Evolutionary conservation across 2,113 vertebrate species (phyloP), one percentile per base, ranked within the genome.

Genomic region (Chelonoidis abingdonii): DNA sequence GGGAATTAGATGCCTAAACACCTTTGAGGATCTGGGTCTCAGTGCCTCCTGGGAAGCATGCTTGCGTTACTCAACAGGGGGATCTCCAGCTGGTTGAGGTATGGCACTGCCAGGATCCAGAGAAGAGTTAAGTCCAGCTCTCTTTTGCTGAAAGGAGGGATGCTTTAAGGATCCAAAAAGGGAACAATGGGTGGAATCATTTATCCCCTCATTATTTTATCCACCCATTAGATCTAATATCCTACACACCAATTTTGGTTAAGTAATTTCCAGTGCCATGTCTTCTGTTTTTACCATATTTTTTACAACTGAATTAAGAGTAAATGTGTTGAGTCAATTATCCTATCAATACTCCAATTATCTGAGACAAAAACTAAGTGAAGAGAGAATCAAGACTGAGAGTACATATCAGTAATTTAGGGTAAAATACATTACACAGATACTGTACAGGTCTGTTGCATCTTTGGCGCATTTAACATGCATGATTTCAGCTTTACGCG

Each of bases 31-130:
- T 35, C 31, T 62, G 2, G 27, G 3, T 16, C 57, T 13, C 57
- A 54, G 49, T 72, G 13, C 8, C 44, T 87, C 13, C 24, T 56
- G 22, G 13, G 25, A 57, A 54, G 56, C 72, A 75, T 54, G 35
- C 4, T 35, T 53, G 31, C 53, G 21, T 85, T 8, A 29, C 29
- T 92, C 83, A 76, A 22, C 0, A 53, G 8, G 75, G 92, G 85
- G 83, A 9, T 47, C 1, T 5, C 29, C 17, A 65, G 9, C 5
- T 47, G 12, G 8, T 50, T 9, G 19, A 80, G 27, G 41, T 49
- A n/a, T 0, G 0, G 5, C 53, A 80, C 8, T 52, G 41, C 4
- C 41, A 35, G 12, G 29, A 1, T 93, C 47, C 22, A 65, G 80
- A 83, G 7, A 11, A 59, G 6, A 1, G 4, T 16, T 12, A n/a